Evolutionary conservation across 1,140 invertebrate species (phyloP).

Genomic region (Campoletis sonorensis): DNA sequence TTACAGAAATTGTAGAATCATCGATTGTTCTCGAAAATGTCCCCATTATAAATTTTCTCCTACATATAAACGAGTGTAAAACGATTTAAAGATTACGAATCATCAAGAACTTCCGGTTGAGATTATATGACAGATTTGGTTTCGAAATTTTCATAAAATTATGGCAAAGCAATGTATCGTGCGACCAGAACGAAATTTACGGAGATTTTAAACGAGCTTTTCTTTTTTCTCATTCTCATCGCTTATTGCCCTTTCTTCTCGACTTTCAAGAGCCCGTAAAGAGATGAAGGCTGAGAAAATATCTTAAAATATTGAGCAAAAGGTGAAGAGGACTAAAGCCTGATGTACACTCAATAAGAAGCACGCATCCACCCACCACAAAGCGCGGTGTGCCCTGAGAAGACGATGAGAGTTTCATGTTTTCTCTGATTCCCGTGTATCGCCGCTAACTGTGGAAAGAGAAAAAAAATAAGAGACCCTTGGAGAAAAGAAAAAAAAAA

Average conservation of each 20-base stretch:
- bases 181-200: background rate
- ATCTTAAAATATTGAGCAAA: conserved; percentile 7
- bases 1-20: background rate
- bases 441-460: conserved; percentile 25
- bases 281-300: conserved; percentile 18
- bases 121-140: too few relatives aligned
- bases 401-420: background rate
- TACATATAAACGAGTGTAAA: too few relatives aligned
- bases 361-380: conserved; percentile 13
- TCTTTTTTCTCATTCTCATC: conserved; percentile 43
- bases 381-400: background rate
- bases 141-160: too few relatives aligned
- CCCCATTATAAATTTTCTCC: too few relatives aligned
- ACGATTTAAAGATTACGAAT: too few relatives aligned
- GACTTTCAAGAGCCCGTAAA: conserved; percentile 32
- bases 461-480: conserved; percentile 52
- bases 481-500: conserved; percentile 57
- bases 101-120: too few relatives aligned
- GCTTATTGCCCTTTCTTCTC: conserved; percentile 21
- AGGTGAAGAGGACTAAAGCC: background rate
- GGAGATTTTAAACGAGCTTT: background rate
- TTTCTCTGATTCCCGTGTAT: conserved; percentile 27
- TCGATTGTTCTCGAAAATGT: background rate
- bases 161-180: background rate
- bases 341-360: conserved; percentile 36